These are phyloP conservation scores for Mnemiopsis leidyi DNA, from an alignment of 37 sponge, comb jelly and placozoan species.

Conservation along the genomic window DNA sequence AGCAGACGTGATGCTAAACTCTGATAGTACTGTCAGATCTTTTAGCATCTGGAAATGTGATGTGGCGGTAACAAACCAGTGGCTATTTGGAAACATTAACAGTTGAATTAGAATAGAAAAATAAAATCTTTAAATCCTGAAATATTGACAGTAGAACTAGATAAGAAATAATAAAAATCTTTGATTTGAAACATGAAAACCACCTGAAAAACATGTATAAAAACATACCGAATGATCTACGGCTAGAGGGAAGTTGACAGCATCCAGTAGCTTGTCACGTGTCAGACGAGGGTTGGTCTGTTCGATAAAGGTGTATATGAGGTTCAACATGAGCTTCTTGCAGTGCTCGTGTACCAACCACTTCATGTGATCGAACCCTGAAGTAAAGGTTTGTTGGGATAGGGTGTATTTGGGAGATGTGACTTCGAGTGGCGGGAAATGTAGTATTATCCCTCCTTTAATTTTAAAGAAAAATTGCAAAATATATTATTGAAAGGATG, in stretches of 20 bases:
- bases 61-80: no score
- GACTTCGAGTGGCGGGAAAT: no score
- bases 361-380: constrained; percentile 40
- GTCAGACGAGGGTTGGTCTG: constrained; percentile 40
- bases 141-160: no score
- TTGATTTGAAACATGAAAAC: neutral
- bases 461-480: no score
- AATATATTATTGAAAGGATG: no score
- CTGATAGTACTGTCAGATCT: neutral
- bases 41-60: constrained; percentile 48
- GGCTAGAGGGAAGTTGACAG: constrained; percentile 49
- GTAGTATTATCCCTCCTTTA: no score
- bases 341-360: constrained; percentile 62
- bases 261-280: constrained; percentile 27
- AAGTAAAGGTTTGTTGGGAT: no score
- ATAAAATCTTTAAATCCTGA: no score
- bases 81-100: no score
- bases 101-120: no score
- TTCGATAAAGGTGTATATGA: constrained; percentile 42
- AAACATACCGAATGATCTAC: neutral
- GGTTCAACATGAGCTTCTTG: constrained; percentile 40
- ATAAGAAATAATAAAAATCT: neutral
- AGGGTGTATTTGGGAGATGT: no score
- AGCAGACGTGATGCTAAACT: constrained; percentile 27
- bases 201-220: neutral